Evolutionary conservation across 2,797 vertebrate genomes (phyloP).

Genomic region (Botia almorhae): DNA sequence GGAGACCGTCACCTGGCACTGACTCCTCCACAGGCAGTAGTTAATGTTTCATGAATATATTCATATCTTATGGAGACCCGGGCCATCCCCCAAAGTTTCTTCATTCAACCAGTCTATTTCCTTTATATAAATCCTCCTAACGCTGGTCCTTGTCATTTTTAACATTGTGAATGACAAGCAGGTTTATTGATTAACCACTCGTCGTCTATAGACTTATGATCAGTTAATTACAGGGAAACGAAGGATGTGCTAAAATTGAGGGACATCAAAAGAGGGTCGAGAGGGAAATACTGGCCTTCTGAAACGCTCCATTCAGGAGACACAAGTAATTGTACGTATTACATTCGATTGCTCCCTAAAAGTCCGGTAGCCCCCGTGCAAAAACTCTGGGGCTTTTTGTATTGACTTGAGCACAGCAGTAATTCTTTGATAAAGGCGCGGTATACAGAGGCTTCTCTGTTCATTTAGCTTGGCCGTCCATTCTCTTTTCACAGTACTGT

Average conservation of each 20-base stretch:
- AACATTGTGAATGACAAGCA: slow-evolving; percentile 27
- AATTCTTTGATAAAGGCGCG: slow-evolving; percentile 80
- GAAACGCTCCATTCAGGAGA: slow-evolving; percentile 37
- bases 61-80: slow-evolving; percentile 78
- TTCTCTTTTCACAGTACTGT: slow-evolving; percentile 77
- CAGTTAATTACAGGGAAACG: slow-evolving; percentile 31
- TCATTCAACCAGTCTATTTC: slow-evolving; percentile 60
- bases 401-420: slow-evolving; percentile 73
- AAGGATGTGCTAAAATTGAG: slow-evolving; percentile 18
- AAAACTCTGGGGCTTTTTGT: slow-evolving; percentile 57
- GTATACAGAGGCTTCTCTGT: slow-evolving; percentile 77
- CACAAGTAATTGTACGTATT: slow-evolving; percentile 36
- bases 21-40: slow-evolving; percentile 69
- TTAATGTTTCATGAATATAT: slow-evolving; percentile 87
- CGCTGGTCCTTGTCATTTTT: too few species aligned
- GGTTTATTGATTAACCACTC: slow-evolving; percentile 7
- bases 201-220: not conserved
- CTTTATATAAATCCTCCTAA: slow-evolving; percentile 40
- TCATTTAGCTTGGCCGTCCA: slow-evolving; percentile 74
- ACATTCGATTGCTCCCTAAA: slow-evolving; percentile 47
- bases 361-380: slow-evolving; percentile 33
- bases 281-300: slow-evolving; percentile 2
- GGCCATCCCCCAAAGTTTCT: slow-evolving; percentile 62
- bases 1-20: slow-evolving; percentile 78
- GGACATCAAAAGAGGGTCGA: slow-evolving; percentile 10